These are phyloP conservation scores for Arctocebus calabarensis DNA, from an alignment of 2,797 vertebrate genomes.

Conservation along the genomic window DNA sequence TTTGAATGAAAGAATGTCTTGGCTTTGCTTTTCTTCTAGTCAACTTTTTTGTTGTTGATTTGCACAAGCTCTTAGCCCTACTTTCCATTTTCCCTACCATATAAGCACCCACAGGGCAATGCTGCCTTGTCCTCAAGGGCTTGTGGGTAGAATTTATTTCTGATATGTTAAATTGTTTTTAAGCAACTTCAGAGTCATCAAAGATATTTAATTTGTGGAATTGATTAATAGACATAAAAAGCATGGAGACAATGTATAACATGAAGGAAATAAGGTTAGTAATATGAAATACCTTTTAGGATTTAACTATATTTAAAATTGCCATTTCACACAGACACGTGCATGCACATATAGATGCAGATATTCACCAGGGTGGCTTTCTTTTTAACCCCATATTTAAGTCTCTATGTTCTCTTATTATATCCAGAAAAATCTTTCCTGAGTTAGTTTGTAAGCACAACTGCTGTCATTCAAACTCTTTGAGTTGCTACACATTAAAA, in stretches of 20 bases:
- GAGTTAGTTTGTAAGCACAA: neutral
- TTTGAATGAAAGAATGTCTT: constrained; percentile 1
- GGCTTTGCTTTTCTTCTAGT: constrained; percentile 18
- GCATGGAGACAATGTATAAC: neutral
- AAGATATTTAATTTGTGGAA: neutral
- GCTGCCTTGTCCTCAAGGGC: neutral
- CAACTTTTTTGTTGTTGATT: constrained; percentile 15
- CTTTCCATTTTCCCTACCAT: neutral
- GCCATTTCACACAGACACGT: neutral
- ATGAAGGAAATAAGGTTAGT: neutral
- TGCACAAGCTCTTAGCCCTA: neutral
- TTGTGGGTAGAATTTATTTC: constrained; percentile 15
- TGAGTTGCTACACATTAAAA: neutral
- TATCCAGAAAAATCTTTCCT: neutral
- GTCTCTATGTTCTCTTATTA: neutral
- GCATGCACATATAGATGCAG: neutral
- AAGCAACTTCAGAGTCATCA: constrained; percentile 1
- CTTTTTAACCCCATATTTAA: neutral
- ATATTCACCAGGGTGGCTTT: neutral
- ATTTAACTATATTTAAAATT: constrained; percentile 7
- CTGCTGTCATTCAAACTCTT: neutral
- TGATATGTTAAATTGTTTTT: neutral
- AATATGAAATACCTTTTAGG: neutral
- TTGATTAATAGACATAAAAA: neutral
- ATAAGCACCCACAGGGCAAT: neutral